Base-by-base conservation (phyloP, 2,797 vertebrate species). In the Neomorphus geoffroyi region DNA sequence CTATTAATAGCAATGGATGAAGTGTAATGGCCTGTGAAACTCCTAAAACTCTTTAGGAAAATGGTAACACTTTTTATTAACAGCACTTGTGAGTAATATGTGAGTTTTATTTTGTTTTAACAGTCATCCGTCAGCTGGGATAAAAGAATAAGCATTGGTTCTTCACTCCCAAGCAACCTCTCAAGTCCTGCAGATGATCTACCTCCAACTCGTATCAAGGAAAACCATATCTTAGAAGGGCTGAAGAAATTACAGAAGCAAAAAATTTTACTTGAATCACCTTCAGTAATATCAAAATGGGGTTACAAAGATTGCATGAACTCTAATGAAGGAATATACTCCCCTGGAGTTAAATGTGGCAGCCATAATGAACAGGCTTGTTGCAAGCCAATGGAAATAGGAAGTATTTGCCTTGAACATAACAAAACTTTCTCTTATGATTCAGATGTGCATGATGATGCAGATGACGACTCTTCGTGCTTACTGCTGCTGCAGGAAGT, bases 271-370 rank as follows among this genome's bases (percentile, higher is more conserved):
- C 97, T 98, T 91, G 98, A 98, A 90, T 96, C 98, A 43, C 97
- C 98, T 7, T 98, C 98, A 37, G 96, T 98, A 94, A 98, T 98
- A 96, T 98, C 98, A 92, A 99, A 98, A 96, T 99, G 98, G 78
- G 98, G 98, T 77, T 98, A 98, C 96, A 99, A 99, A 97, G 99
- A 99, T 94, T 99, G 99, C 97, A 99, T 99, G 99, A 98, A 99
- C 97, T 99, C 99, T 53, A 99, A 99, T 7, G 99, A 99, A 98
- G 99, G 99, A 50, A 99, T 99, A 96, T 99, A 99, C 97, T 99
- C 99, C 45, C 98, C 99, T 64, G 99, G 98, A 45, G 97, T 99
- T 94, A 99, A 98, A 94, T 98, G 96, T 70, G 95, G 96, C 33
- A 96, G 97, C 80, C 98, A 98, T 92, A 98, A 98, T 24, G 97